Conservation (phyloP, 2,797 vertebrate genomes). For the Acestrorhynchus altus region DNA sequence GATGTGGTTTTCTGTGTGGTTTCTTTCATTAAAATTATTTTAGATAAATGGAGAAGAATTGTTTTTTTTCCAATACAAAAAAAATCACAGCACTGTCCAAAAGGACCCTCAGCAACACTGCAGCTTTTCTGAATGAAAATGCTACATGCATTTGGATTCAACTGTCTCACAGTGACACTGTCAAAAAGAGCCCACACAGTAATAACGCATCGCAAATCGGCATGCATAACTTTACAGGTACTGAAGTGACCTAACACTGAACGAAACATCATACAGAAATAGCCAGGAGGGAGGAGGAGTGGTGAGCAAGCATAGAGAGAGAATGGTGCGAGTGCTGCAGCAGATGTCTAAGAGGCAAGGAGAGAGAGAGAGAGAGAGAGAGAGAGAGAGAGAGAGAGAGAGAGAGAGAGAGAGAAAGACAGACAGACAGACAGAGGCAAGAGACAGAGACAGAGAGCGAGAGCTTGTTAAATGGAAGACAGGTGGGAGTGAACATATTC, state of each 20-base stretch:
- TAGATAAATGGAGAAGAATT: neutral
- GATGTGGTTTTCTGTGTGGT: neutral
- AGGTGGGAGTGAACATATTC: slow-evolving; percentile 59
- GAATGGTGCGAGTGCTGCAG: slow-evolving; percentile 5
- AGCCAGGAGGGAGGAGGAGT: slow-evolving; percentile 17
- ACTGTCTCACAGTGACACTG: neutral
- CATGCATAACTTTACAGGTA: neutral
- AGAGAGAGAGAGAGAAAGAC: neutral
- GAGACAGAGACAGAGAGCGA: slow-evolving; percentile 4
- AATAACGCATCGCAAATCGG: slow-evolving; percentile 5
- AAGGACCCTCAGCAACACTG: neutral
- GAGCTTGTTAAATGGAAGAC: slow-evolving; percentile 57
- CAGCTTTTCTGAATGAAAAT: slow-evolving; percentile 15
- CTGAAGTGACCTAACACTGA: neutral
- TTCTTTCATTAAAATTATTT: slow-evolving; percentile 3
- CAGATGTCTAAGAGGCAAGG: slow-evolving; percentile 10
- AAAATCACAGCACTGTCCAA: neutral
- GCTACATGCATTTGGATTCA: neutral
- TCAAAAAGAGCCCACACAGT: slow-evolving; percentile 1
- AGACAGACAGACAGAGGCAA: slow-evolving; percentile 1
- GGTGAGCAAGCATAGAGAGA: neutral
- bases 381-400: slow-evolving; percentile 12
- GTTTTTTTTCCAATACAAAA: neutral
- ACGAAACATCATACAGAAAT: slow-evolving; percentile 25
- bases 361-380: slow-evolving; percentile 25